Percentiles rank a stretch among this genome's conserved stretches.
These are phyloP conservation scores for Kryptolebias ocellatus DNA, from an alignment of 2,797 vertebrate genomes.

Conservation along the genomic window DNA sequence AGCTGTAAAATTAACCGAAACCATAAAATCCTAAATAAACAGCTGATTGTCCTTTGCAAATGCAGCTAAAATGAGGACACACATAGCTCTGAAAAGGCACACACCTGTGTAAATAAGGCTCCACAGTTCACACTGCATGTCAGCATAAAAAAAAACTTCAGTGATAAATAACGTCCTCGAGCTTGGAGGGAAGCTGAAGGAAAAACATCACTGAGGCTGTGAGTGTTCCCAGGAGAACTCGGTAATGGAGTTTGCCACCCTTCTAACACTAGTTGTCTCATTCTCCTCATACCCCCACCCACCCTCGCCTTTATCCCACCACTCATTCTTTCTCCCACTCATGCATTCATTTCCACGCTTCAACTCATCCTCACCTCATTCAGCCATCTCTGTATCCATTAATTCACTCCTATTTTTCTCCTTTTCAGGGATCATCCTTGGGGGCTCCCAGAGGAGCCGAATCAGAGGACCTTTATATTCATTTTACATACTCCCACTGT, in stretches of 20 bases:
- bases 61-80: neutral
- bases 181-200: neutral
- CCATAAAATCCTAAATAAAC: too few relatives aligned
- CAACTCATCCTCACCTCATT: neutral
- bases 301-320: neutral
- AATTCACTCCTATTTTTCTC: neutral
- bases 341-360: neutral
- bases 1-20: too few relatives aligned
- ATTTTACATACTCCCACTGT: constrained; percentile 1
- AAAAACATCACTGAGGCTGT: neutral
- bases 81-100: constrained; percentile 1
- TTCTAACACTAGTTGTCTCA: neutral
- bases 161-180: neutral
- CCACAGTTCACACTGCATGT: neutral
- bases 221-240: neutral
- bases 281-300: neutral
- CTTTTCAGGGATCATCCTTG: neutral
- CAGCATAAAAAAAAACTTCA: neutral
- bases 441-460: neutral
- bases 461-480: constrained; percentile 1
- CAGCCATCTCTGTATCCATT: neutral
- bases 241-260: neutral
- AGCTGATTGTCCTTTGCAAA: too few relatives aligned
- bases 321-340: neutral
- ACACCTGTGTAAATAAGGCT: constrained; percentile 11